Conservation (phyloP, 2,888 invertebrate species). For the Oeneis ivallda region DNA sequence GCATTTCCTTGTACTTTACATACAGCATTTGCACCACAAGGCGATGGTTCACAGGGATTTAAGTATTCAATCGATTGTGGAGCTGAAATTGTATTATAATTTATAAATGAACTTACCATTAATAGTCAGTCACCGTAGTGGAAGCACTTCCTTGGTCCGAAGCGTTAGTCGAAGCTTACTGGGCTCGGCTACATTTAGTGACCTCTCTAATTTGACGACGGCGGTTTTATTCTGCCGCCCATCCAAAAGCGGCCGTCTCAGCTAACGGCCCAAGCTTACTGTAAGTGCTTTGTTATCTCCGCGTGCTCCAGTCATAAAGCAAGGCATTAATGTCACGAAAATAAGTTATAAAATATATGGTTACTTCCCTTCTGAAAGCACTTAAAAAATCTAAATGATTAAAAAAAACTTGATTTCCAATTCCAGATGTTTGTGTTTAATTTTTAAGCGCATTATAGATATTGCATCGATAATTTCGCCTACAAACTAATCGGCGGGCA, state of each 20-base stretch:
- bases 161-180: constrained; percentile 81
- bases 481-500: constrained; percentile 65
- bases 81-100: constrained; percentile 71
- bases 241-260: constrained; percentile 74
- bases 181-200: constrained; percentile 76
- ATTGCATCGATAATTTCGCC: constrained; percentile 49
- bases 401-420: constrained; percentile 54
- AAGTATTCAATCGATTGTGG: constrained; percentile 69
- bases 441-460: constrained; percentile 65
- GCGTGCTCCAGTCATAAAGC: constrained; percentile 79
- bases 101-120: constrained; percentile 68
- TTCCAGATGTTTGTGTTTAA: constrained; percentile 59
- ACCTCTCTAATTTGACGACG: constrained; percentile 68
- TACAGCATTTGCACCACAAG: constrained; percentile 87
- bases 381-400: constrained; percentile 60
- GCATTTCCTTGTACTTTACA: constrained; percentile 87
- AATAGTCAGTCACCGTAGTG: constrained; percentile 67
- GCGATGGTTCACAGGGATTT: constrained; percentile 84
- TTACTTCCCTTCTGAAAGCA: constrained; percentile 76
- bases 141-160: constrained; percentile 78
- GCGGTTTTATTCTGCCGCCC: constrained; percentile 73
- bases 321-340: constrained; percentile 78
- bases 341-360: constrained; percentile 63
- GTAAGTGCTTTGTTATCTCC: constrained; percentile 82
- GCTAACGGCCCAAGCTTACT: constrained; percentile 78